Evolutionary conservation across 2,888 invertebrate species (phyloP).

Genomic region (Drosophila prolongata): DNA sequence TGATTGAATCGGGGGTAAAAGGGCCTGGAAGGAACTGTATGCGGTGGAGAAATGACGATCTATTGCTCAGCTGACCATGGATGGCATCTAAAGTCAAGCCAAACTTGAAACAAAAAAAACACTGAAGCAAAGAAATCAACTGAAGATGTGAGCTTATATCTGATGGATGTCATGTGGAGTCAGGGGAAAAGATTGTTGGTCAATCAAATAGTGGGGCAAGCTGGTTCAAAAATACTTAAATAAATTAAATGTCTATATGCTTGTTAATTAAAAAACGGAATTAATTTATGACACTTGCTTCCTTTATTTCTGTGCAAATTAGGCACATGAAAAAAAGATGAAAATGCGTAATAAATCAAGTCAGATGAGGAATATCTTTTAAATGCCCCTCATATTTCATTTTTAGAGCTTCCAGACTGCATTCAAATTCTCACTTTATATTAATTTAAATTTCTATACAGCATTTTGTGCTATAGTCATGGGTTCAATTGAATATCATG

Average conservation of each 20-base stretch:
- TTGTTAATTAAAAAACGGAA: too few relatives aligned
- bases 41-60: slow-evolving; percentile 8
- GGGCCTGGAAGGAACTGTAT: background rate
- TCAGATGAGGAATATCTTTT: background rate
- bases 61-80: slow-evolving; percentile 28
- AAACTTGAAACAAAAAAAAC: slow-evolving; percentile 2
- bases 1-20: slow-evolving; percentile 27
- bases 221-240: too few relatives aligned
- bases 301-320: too few relatives aligned
- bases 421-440: too few relatives aligned
- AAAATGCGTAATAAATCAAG: background rate
- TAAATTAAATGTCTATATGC: too few relatives aligned
- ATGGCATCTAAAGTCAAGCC: slow-evolving; percentile 14
- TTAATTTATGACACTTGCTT: too few relatives aligned
- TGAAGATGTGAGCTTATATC: slow-evolving; percentile 12
- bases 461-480: background rate
- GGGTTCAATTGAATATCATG: background rate
- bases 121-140: slow-evolving; percentile 4
- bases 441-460: background rate
- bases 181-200: background rate
- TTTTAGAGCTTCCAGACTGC: too few relatives aligned
- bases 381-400: background rate
- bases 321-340: too few relatives aligned
- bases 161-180: background rate
- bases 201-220: background rate